These are phyloP conservation scores for Varanus salvator DNA, from an alignment of 2,113 vertebrate genomes.

Conservation along the genomic window DNA sequence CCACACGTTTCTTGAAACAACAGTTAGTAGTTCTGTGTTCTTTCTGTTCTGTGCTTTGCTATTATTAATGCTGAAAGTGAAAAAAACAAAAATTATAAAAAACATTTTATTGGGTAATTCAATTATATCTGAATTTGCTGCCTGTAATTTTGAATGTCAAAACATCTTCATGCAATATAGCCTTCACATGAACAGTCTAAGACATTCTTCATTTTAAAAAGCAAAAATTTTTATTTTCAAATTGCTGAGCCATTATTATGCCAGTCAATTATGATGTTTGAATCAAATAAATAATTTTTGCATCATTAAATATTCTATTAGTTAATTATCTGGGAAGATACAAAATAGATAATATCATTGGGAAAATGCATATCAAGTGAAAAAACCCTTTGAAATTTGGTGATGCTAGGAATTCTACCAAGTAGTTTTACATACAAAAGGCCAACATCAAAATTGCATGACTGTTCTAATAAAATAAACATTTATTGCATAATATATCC, in stretches of 20 bases:
- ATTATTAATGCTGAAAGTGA: background rate
- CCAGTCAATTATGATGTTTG: constrained; percentile 57
- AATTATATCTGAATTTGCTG: constrained; percentile 40
- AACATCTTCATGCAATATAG: constrained; percentile 13
- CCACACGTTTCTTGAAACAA: background rate
- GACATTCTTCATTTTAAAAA: constrained; percentile 20
- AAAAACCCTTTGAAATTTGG: constrained; percentile 46
- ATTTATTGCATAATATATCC: constrained; percentile 8
- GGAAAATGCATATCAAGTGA: background rate
- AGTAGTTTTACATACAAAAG: constrained; percentile 34
- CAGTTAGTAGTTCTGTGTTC: background rate
- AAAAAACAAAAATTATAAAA: background rate
- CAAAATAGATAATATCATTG: constrained; percentile 35
- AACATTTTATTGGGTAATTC: constrained; percentile 26
- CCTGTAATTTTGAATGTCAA: constrained; percentile 40
- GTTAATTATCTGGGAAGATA: constrained; percentile 62
- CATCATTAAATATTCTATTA: constrained; percentile 60
- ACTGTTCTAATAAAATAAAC: constrained; percentile 36
- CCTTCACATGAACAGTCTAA: background rate
- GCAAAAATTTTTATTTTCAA: constrained; percentile 49
- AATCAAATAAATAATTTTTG: constrained; percentile 46
- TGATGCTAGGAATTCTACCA: background rate
- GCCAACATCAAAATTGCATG: constrained; percentile 19
- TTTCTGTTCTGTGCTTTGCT: background rate
- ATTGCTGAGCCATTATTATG: constrained; percentile 51